Conservation (phyloP, 2,888 invertebrate species). For the Nephrotoma flavescens region DNA sequence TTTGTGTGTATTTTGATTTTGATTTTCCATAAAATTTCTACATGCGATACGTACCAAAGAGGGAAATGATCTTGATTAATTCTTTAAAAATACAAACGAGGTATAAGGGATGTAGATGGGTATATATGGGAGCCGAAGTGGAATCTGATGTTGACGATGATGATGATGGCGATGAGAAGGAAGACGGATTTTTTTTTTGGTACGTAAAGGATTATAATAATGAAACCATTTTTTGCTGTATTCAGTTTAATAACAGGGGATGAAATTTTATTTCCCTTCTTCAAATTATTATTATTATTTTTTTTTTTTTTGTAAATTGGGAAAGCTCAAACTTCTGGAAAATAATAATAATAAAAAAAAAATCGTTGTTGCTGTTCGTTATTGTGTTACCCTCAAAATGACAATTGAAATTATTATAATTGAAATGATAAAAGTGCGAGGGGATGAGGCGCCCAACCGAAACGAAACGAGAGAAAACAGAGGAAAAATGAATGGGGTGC, state of each 20-base stretch:
- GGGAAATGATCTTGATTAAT: neutral
- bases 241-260: neutral
- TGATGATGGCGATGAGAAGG: neutral
- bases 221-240: neutral
- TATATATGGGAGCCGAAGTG: neutral
- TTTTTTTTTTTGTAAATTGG: neutral
- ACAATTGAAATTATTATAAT: neutral
- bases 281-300: neutral
- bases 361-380: neutral
- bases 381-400: neutral
- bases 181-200: neutral
- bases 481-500: neutral
- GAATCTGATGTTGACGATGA: neutral
- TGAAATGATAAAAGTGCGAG: neutral
- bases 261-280: neutral
- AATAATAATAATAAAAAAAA: neutral
- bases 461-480: neutral
- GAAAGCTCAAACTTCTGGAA: neutral
- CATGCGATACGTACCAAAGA: neutral
- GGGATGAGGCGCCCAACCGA: neutral
- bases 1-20: neutral
- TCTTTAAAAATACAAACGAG: neutral
- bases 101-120: neutral
- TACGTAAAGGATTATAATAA: neutral
- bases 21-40: neutral